These are phyloP conservation scores for Abrostola triplasia DNA, from an alignment of 2,888 invertebrate species.

Conservation along the genomic window DNA sequence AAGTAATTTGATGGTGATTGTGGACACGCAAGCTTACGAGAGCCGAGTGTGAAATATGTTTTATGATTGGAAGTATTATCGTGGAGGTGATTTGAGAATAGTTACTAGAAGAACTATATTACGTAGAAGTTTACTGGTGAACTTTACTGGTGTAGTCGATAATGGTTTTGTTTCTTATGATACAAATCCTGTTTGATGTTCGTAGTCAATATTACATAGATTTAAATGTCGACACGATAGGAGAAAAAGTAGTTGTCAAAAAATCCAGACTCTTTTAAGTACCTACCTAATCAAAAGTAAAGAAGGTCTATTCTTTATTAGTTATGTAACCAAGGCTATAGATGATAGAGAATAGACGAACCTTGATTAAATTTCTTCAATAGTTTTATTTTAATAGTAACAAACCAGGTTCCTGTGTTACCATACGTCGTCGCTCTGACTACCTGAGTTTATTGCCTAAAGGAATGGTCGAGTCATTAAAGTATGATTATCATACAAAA, in stretches of 20 bases:
- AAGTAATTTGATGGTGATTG: conserved; percentile 44
- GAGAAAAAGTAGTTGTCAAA: no score
- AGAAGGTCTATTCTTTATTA: no score
- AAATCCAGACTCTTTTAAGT: no score
- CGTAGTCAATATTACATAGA: no score
- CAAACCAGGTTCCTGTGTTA: neutral
- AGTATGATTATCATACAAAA: neutral
- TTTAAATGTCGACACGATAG: no score
- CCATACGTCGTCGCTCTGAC: neutral
- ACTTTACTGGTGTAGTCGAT: no score
- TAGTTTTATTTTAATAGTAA: neutral
- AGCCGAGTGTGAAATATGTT: neutral
- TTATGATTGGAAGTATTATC: neutral
- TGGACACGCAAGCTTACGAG: conserved; percentile 10
- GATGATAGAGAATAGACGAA: neutral
- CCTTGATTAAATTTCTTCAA: neutral
- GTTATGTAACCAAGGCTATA: no score
- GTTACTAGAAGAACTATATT: neutral
- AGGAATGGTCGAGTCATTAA: neutral
- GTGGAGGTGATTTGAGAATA: neutral
- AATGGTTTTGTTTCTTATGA: no score
- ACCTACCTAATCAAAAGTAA: no score
- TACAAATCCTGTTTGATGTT: no score
- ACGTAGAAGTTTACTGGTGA: neutral
- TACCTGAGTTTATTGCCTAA: neutral